Evolutionary conservation across 2,797 vertebrate species (phyloP).

Genomic region (Psittacula derbiana): DNA sequence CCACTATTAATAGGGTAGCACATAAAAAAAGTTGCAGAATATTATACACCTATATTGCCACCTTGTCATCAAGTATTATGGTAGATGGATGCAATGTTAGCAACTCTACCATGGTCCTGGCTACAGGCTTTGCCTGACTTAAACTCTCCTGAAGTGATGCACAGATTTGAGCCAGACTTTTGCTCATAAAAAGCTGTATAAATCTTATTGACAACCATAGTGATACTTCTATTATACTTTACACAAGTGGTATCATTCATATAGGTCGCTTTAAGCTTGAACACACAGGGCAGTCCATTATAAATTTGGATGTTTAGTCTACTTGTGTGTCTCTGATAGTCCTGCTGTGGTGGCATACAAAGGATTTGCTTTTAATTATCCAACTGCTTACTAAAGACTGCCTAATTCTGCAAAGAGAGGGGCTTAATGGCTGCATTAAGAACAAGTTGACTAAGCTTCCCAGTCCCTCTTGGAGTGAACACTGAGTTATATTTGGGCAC

Average conservation of each 20-base stretch:
- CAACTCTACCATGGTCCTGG: neutral
- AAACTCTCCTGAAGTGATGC: neutral
- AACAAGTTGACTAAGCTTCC: neutral
- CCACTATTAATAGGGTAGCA: neutral
- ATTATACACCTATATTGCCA: fast-evolving
- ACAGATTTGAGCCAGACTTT: neutral
- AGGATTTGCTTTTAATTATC: neutral
- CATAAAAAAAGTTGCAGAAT: neutral
- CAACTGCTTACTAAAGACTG: neutral
- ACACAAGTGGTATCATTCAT: neutral
- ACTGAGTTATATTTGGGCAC: neutral
- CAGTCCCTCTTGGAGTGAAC: neutral
- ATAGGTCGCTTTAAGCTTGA: neutral
- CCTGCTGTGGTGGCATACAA: neutral
- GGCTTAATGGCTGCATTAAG: neutral
- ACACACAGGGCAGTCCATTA: neutral
- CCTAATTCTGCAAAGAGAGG: neutral
- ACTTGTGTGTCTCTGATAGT: neutral
- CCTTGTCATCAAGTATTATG: neutral
- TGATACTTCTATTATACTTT: neutral
- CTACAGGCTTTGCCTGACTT: neutral
- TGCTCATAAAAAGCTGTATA: neutral
- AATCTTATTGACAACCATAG: neutral
- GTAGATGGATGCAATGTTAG: neutral
- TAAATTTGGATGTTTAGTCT: neutral